Percentiles rank a stretch among this genome's conserved stretches.
phyloP scores from a whole-genome alignment of 2,888 invertebrate species.

The Listrodromus nycthemerus region DNA sequence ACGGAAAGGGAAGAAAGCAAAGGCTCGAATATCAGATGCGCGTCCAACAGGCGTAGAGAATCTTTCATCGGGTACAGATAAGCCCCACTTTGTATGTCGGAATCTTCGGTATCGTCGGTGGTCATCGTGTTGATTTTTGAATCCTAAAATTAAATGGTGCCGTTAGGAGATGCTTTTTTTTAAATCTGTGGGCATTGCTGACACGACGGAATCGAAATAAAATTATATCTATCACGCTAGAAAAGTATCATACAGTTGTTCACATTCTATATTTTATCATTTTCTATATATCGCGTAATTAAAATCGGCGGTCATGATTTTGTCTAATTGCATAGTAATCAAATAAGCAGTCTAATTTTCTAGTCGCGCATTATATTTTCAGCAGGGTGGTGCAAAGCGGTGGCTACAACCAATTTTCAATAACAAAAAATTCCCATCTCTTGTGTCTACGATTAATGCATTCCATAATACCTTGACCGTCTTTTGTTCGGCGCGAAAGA shows the following conservation, averaged over 20 bases:
- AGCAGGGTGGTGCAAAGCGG: constrained; percentile 17
- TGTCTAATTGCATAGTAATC: background rate
- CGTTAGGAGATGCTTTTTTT: background rate
- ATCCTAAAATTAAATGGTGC: constrained; percentile 76
- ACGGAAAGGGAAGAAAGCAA: constrained; percentile 95
- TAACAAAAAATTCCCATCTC: constrained; percentile 18
- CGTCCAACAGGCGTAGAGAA: constrained; percentile 94
- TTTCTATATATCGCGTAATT: background rate
- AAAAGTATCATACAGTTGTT: background rate
- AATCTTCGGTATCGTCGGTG: constrained; percentile 83
- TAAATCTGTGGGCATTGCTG: background rate
- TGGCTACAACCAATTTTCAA: constrained; percentile 7
- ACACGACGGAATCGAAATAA: background rate
- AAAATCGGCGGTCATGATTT: background rate
- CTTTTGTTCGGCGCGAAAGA: constrained; percentile 83
- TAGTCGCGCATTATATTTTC: background rate
- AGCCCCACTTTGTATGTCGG: constrained; percentile 86
- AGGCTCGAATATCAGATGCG: constrained; percentile 97
- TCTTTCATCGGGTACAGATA: constrained; percentile 92
- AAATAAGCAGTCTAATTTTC: background rate
- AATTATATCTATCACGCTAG: background rate
- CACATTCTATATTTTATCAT: background rate
- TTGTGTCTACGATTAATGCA: constrained; percentile 32
- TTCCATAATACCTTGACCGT: constrained; percentile 79
- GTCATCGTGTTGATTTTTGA: constrained; percentile 84